Percentiles rank a stretch among this genome's conserved stretches.
Evolutionary conservation across 2,888 invertebrate species (phyloP).

Genomic region (Limnephilus rhombicus): DNA sequence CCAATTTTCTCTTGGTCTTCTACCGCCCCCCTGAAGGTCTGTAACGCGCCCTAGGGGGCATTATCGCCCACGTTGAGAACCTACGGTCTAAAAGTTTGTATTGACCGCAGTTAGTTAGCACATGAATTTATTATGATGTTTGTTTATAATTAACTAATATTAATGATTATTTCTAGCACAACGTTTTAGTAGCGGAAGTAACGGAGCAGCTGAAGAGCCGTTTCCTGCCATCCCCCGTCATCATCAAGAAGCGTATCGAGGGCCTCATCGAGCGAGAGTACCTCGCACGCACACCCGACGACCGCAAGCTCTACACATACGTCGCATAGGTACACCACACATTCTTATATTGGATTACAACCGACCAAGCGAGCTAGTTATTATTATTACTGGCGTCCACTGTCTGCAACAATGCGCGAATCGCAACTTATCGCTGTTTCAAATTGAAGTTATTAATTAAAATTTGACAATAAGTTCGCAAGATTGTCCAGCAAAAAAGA

Average conservation of each 20-base stretch:
- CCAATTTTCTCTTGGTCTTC: too few relatives aligned
- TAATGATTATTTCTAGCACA: slow-evolving; percentile 81
- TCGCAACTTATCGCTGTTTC: not conserved
- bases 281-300: slow-evolving; percentile 97
- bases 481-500: not conserved
- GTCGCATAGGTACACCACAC: slow-evolving; percentile 84
- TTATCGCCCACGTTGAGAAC: too few relatives aligned
- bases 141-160: not conserved
- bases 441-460: not conserved
- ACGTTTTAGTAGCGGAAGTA: slow-evolving; percentile 96
- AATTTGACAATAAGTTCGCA: not conserved
- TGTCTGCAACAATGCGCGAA: not conserved
- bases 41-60: too few relatives aligned
- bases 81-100: not conserved
- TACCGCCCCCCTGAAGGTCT: too few relatives aligned
- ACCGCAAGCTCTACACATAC: slow-evolving; percentile 97
- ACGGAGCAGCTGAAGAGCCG: slow-evolving; percentile 97
- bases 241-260: slow-evolving; percentile 99
- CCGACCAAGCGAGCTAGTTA: not conserved
- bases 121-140: too few relatives aligned
- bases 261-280: slow-evolving; percentile 99
- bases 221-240: slow-evolving; percentile 98
- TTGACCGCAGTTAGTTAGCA: not conserved
- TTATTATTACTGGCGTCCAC: not conserved
- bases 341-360: slow-evolving; percentile 12